Evolutionary conservation across 1,140 invertebrate genomes (phyloP).

Genomic region (Drosophila asahinai): DNA sequence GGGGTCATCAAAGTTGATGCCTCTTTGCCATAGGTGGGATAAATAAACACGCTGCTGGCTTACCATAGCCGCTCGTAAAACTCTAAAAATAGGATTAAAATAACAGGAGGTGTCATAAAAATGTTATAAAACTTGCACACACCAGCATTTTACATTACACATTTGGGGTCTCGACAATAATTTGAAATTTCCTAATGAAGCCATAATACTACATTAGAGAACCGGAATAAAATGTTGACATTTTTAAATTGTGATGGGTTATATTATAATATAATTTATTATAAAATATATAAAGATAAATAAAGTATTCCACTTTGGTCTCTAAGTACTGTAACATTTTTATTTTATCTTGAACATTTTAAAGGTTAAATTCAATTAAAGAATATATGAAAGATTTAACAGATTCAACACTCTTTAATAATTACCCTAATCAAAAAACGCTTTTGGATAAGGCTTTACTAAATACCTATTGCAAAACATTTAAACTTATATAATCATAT

Average conservation of each 20-base stretch:
- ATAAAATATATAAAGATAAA: too few relatives aligned
- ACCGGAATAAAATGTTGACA: neutral
- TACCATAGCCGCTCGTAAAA: conserved; percentile 19
- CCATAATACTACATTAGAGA: neutral
- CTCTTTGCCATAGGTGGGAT: conserved; percentile 26
- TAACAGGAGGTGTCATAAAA: conserved; percentile 10
- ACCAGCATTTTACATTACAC: conserved; percentile 6
- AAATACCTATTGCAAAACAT: too few relatives aligned
- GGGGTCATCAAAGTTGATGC: conserved; percentile 37
- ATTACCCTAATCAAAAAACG: too few relatives aligned
- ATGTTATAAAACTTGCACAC: conserved; percentile 9
- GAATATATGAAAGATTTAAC: too few relatives aligned
- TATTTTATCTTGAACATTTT: too few relatives aligned
- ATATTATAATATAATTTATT: too few relatives aligned
- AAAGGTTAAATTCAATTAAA: too few relatives aligned
- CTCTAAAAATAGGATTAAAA: conserved; percentile 18
- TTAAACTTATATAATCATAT: too few relatives aligned
- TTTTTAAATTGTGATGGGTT: neutral
- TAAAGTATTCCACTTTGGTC: too few relatives aligned
- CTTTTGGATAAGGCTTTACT: too few relatives aligned
- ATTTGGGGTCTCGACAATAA: conserved; percentile 3
- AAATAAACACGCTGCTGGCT: conserved; percentile 19
- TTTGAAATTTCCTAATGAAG: neutral
- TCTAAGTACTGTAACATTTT: too few relatives aligned
- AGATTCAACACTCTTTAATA: too few relatives aligned